A percentile compares a stretch with the other conserved stretches of the same genome.
Conservation (phyloP, 2,888 invertebrate species). For the Tetheella fluctuosa region DNA sequence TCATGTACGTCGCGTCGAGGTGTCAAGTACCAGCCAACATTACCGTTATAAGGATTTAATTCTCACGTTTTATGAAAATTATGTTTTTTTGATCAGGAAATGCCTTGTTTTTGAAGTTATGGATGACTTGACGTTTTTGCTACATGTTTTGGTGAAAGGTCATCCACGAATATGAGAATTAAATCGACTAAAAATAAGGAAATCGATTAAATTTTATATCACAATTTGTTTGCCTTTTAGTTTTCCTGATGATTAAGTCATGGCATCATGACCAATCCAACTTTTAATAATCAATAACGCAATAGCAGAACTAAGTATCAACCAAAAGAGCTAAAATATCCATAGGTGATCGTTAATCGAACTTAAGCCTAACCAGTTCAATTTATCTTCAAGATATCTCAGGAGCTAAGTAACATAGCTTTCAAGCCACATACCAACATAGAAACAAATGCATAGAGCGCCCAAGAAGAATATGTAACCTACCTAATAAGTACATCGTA, state of each 20-base stretch:
- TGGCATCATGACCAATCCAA: too few relatives aligned
- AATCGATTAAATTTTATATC: too few relatives aligned
- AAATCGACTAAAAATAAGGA: too few relatives aligned
- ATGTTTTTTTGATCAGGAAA: neutral
- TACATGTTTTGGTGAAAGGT: neutral
- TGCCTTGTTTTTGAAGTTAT: neutral
- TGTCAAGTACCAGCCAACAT: conserved; percentile 1
- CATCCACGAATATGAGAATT: neutral
- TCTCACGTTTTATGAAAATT: neutral
- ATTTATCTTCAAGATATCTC: neutral
- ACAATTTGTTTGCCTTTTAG: too few relatives aligned
- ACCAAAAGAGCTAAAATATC: too few relatives aligned
- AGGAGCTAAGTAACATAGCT: neutral
- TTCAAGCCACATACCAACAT: neutral
- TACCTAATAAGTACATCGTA: conserved; percentile 56
- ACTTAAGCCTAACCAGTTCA: too few relatives aligned
- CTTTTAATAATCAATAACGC: too few relatives aligned
- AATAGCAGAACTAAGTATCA: too few relatives aligned
- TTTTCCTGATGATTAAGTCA: too few relatives aligned
- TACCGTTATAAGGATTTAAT: neutral
- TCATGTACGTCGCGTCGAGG: neutral
- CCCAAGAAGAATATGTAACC: conserved; percentile 6
- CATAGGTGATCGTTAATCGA: too few relatives aligned
- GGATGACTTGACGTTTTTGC: neutral
- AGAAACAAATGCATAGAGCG: too few relatives aligned